Base-by-base conservation (phyloP, 30 jellyfish, hydroid and myxozoan species). In the Aurelia sp. region DNA sequence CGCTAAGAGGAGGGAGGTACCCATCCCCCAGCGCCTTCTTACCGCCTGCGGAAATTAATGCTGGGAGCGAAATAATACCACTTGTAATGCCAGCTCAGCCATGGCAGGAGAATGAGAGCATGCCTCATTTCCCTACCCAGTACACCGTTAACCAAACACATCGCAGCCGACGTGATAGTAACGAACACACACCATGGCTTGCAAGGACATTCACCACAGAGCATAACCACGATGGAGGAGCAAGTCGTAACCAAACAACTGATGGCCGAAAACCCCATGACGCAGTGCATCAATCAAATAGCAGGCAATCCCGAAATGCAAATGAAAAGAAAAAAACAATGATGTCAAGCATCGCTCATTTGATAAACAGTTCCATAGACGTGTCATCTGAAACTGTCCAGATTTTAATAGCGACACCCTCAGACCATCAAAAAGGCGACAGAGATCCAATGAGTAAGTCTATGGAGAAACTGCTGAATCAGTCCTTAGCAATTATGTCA, bases 301-400 rank as follows among this genome's bases (percentile, higher is more conserved):
- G 19, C 55, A 44, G 55, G 16, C 55, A 7, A 44, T 44, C 55
- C 55, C 69, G 16, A 8, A 59, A 59, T 58, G 27, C 21, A 58
- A 17, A 2, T 18, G 33, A 59, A 59, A 10, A 21, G 33, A 59
- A 59, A 0, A 59, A 59, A 59, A 38, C 50, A 62, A 78, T 78
- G 89, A 78, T 63, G 89, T 78, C 89, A 15, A 78, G 51, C 38
- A 63, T 78, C 19, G 24, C 77, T 13, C 89, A 78, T 44, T 21
- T 78, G 40, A 44, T 53, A 3, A 27, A 44, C 40, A 78, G 89
- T 21, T 60, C 89, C 21, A 78, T 78, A 18, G 67, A 48, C 57
- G 89, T 78, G 38, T 41, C 91, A 38, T 67, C 91, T 40, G 84
- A 81, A 55, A 67, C 68, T n/a, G 91, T 81, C 84, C 83, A 81